These are phyloP conservation scores for Ceyx margarethae DNA, from an alignment of 2,113 vertebrate species.

Conservation along the genomic window DNA sequence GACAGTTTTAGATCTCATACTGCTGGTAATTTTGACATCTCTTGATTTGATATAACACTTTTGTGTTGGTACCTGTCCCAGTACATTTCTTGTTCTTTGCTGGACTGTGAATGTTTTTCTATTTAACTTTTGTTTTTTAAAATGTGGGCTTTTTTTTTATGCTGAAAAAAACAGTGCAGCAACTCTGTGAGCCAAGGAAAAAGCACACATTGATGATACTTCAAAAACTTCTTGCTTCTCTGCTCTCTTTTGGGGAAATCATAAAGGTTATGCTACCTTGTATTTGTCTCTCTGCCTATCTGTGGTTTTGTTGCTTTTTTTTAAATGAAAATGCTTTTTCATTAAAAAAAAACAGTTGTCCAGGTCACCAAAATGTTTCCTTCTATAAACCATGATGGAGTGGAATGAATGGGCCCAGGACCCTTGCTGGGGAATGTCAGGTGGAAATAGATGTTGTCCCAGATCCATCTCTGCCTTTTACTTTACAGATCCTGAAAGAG, in stretches of 20 bases:
- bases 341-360: background rate
- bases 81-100: background rate
- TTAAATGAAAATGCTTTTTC: background rate
- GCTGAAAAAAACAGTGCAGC: background rate
- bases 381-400: background rate
- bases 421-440: background rate
- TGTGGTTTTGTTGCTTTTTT: background rate
- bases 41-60: background rate
- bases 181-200: background rate
- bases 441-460: background rate
- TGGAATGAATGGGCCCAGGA: background rate
- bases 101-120: background rate
- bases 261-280: background rate
- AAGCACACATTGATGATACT: background rate
- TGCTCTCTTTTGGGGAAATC: background rate
- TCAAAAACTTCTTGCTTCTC: background rate
- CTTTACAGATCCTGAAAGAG: slow-evolving; percentile 51
- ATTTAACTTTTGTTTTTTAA: background rate
- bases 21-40: background rate
- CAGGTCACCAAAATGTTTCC: background rate
- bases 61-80: background rate
- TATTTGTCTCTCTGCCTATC: background rate
- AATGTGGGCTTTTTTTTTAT: background rate
- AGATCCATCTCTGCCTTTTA: background rate
- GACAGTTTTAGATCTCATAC: background rate